Conservation (phyloP, 2,113 vertebrate genomes). For the Hippopotamus amphibius region DNA sequence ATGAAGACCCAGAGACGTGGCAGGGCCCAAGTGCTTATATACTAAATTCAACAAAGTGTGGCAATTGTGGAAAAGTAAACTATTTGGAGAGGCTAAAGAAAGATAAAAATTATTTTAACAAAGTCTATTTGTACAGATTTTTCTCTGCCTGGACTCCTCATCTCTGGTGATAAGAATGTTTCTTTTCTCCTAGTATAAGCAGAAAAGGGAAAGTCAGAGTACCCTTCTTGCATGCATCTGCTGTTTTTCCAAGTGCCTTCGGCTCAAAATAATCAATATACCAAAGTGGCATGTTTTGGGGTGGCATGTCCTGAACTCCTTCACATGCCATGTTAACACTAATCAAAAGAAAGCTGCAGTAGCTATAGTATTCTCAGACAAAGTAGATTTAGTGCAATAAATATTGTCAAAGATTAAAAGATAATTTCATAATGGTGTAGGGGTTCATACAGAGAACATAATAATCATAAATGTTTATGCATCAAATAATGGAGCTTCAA, state of each 20-base stretch:
- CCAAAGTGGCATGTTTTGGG: neutral
- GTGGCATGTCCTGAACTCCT: neutral
- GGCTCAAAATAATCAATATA: neutral
- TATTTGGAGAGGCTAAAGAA: neutral
- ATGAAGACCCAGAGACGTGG: neutral
- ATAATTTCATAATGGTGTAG: neutral
- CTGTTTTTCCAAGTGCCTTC: neutral
- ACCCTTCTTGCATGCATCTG: neutral
- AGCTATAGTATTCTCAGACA: neutral
- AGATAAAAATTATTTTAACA: neutral
- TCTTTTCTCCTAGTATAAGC: neutral
- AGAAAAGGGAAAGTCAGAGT: neutral
- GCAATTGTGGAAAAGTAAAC: neutral
- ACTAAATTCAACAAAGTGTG: neutral
- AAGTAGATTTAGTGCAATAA: neutral
- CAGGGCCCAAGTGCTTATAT: neutral
- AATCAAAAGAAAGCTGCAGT: neutral
- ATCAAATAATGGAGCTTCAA: neutral
- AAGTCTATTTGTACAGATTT: neutral
- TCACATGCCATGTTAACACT: neutral
- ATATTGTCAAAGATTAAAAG: neutral
- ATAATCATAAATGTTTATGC: neutral
- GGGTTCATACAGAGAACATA: neutral
- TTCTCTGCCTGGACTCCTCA: neutral
- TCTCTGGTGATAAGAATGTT: neutral